A percentile compares a stretch with the other conserved stretches of the same genome.
Conservation (phyloP, 2,888 invertebrate species). For the Lutraria lutraria region DNA sequence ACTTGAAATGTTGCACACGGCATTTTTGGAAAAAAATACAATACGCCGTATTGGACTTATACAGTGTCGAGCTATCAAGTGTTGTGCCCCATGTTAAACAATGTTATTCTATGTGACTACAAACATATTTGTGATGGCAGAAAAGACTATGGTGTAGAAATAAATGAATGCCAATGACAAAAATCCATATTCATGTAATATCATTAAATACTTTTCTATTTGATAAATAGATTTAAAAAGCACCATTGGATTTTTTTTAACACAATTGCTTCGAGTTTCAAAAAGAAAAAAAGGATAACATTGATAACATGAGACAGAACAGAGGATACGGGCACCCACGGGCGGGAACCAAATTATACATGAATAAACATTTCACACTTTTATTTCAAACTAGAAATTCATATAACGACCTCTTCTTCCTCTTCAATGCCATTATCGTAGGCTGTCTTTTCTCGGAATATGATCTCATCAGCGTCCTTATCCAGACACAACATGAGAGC, state of each 20-base stretch:
- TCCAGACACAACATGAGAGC: constrained; percentile 97
- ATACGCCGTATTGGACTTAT: background rate
- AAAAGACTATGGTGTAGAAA: background rate
- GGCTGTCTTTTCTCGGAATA: constrained; percentile 96
- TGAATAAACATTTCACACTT: background rate
- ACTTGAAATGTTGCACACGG: background rate
- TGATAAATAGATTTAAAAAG: too few species aligned
- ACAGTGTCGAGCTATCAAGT: background rate
- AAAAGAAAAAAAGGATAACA: background rate
- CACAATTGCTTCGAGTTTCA: too few species aligned
- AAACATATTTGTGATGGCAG: background rate
- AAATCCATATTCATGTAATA: background rate
- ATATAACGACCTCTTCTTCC: constrained; percentile 53
- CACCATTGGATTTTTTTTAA: too few species aligned
- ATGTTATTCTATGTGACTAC: background rate
- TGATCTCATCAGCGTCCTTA: constrained; percentile 99
- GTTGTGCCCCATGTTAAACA: background rate
- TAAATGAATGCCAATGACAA: background rate
- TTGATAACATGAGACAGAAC: background rate
- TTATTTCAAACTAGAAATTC: background rate
- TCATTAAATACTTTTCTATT: too few species aligned
- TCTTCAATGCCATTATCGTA: constrained; percentile 73
- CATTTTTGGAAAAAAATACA: background rate
- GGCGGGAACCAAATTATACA: background rate
- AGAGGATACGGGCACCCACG: background rate